Percentiles rank a stretch among this genome's conserved stretches.
phyloP scores from a whole-genome alignment of 2,797 vertebrate species.

The Podarcis lilfordi region DNA sequence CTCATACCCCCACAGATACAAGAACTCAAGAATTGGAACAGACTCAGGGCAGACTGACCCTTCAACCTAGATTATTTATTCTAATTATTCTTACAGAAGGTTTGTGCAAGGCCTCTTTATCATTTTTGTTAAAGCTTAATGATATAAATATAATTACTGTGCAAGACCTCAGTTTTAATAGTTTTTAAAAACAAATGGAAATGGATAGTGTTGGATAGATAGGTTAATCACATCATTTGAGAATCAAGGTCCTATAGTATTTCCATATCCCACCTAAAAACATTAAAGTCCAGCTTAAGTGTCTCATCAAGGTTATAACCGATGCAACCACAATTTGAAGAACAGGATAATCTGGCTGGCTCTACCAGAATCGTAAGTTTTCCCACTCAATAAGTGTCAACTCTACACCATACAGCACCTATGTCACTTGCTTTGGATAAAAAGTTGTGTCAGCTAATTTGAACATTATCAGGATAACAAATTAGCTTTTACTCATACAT shows the following conservation, averaged over 20 bases:
- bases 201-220: not conserved
- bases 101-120: no score
- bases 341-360: not conserved
- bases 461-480: not conserved
- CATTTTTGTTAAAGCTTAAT: no score
- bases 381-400: not conserved
- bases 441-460: not conserved
- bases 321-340: not conserved
- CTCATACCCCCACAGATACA: no score
- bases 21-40: no score
- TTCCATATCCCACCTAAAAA: not conserved
- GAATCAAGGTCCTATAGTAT: not conserved
- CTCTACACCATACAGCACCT: not conserved
- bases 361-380: not conserved
- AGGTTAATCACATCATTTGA: not conserved
- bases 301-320: not conserved
- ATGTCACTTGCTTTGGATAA: not conserved
- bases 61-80: no score
- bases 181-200: no score
- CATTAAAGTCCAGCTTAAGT: not conserved
- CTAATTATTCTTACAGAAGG: no score
- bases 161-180: no score
- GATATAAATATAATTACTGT: no score
- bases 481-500: not conserved
- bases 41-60: no score